Base-by-base conservation (phyloP, 1,140 invertebrate genomes). In the Ceratosolen fusciceps region DNA sequence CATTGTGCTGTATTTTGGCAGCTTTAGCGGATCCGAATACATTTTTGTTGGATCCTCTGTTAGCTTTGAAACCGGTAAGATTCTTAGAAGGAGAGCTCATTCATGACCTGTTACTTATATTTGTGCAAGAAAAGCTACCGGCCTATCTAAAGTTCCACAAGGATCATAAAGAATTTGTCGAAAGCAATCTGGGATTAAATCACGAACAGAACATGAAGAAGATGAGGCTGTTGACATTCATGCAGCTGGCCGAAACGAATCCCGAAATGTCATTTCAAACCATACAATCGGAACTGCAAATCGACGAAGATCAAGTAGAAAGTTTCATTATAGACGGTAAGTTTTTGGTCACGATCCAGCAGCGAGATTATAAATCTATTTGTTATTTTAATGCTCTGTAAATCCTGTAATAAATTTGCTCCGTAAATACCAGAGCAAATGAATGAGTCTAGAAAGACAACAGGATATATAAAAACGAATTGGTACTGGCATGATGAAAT, bases 121-220 rank as follows among this genome's bases (percentile, higher is more conserved):
- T 99, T 90, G 97, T 99, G 0, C 96, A 96, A 52, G 98, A 98
- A 84, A 98, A 98, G 88, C 89, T 99, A 34, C 93, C 95, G 10
- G 94, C 95, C 26, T 99, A 99, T 87, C 91, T 97, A 65, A 92
- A 95, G 82, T 99, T 99, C 87, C 98, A 98, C 88, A 93, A 97
- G 83, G 94, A 95, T 84, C 96, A 99, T 85, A 97, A 96, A 85
- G 96, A 98, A 87, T 98, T 98, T 91, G 95, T 99, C 31, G 89
- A 90, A 58, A 86, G 95, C 77, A 94, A 94, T 49, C 93, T 98
- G 90, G 96, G 96, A 94, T 89, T 99, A 31, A 96, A 97, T 85
- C 98, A 99, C 90, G 96, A 98, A 84, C 94, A 97, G 85, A 98
- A 99, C 86, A 93, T 98, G 90, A 96, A 97, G 83, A 99, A 99